Evolutionary conservation across 1,140 invertebrate species (phyloP), one percentile per base, ranked within the genome.

Genomic region (Bombus confusus): DNA sequence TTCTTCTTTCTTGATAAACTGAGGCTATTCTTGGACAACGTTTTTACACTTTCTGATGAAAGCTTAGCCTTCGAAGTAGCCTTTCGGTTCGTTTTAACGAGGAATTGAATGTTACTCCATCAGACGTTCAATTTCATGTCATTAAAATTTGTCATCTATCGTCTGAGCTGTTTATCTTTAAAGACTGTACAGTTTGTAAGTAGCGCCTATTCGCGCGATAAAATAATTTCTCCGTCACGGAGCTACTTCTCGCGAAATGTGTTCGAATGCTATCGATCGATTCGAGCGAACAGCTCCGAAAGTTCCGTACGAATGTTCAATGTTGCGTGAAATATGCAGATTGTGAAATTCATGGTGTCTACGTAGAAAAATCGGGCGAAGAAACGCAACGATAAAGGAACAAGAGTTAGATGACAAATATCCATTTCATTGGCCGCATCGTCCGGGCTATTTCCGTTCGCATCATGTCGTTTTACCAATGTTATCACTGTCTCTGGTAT

Each of bases 281-380:
- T 31, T 28, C 59, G 28, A n/a, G 59, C 59, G 59, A 62, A 28
- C 28, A 62, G 28, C 12, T 13, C 12, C 12, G 5, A 62, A 62
- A 62, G 28, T n/a, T 37, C 6, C 31, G 15, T 34, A 66, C 15
- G 68, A 28, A 13, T 59, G 52, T 62, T 62, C 37, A 62, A 62
- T n/a, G 47, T 73, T 25, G 28, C 34, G 28, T 72, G 5, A 81
- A 62, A 62, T 81, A 81, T 72, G 37, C 28, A 59, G 34, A 34
- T 47, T 18, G 47, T 18, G 28, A 18, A 69, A 47, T 71, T 52
- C 64, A 28, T 18, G 31, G 37, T 34, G 41, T 34, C 43, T 59
- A 25, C 62, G 18, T 34, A 64, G 43, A 52, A n/a, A 69, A 52
- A 12, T 12, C 15, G 2, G 15, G 13, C 12, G 39, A 28, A 81